phyloP scores from a whole-genome alignment of 2,113 vertebrate genomes.

The Rhinolophus ferrumequinum region DNA sequence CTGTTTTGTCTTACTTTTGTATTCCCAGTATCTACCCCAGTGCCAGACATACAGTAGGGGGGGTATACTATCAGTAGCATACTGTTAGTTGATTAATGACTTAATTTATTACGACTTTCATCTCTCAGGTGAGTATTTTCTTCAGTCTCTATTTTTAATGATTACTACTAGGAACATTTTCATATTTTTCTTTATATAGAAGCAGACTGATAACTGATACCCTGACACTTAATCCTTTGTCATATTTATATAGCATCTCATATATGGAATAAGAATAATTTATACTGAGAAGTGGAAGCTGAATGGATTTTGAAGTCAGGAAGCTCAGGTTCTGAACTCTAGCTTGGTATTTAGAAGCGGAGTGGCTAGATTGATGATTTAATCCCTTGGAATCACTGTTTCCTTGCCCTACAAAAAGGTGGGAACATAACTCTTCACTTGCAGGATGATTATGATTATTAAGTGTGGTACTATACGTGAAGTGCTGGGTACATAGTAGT shows the following conservation, averaged over 20 bases:
- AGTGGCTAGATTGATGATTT: background rate
- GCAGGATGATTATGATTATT: background rate
- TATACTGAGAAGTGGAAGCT: background rate
- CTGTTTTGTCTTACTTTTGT: background rate
- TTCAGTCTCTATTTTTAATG: conserved; percentile 21
- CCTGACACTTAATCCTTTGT: background rate
- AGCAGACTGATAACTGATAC: background rate
- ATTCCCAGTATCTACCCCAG: background rate
- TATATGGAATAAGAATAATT: background rate
- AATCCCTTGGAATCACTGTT: background rate
- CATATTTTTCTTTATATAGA: background rate
- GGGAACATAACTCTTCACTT: background rate
- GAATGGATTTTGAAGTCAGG: background rate
- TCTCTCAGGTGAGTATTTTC: background rate
- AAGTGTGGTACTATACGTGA: background rate
- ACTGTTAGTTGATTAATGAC: background rate
- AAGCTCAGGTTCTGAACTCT: background rate
- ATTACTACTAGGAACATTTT: background rate
- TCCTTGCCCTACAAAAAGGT: background rate
- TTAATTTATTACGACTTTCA: background rate
- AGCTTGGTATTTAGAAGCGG: background rate
- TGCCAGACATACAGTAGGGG: background rate
- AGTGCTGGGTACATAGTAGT: accelerated
- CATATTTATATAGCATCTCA: background rate
- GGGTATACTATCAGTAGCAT: background rate